Evolutionary conservation across 2,113 vertebrate genomes (phyloP), one percentile per base, ranked within the genome.

Genomic region (Dolichallabes microphthalmus): DNA sequence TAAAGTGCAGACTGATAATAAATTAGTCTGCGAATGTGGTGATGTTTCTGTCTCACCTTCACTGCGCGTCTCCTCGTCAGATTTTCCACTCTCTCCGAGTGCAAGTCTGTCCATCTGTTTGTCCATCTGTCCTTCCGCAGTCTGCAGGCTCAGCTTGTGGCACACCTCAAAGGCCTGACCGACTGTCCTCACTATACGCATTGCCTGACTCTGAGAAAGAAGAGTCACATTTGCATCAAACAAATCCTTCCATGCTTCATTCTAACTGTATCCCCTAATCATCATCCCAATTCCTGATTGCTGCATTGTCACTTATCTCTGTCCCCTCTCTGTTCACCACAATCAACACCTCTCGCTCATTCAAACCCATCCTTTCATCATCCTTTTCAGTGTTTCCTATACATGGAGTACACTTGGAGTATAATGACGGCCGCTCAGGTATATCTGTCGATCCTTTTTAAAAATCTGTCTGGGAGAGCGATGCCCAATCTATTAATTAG

Each of bases 111-210:
- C 86, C 45, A 94, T 93, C 91, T 77, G 76, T n/a, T 69, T 68
- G 69, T 89, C 86, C 50, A 94, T 93, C 91, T 79, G 77, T 86
- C 86, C 66, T 22, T 87, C 84, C 94, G 91, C 93, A 0, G 95
- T 95, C 0, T 96, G 96, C 90, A 97, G 93, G 86, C 96, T 97
- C 89, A 96, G 92, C 89, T 97, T 96, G 89, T 96, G 96, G 86
- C 95, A 96, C 71, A 96, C 95, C 89, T 97, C 96, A 13, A 98
- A 97, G 15, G 96, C 95, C 90, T 96, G 96, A 22, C 96, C 96
- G 32, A 95, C 92, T 0, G 96, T 96, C 69, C 95, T 94, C 86
- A 96, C 95, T 32, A 96, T 96, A 1, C 94, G 93, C 95, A 97
- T 95, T 19, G 94, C 95, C 91, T 96, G 96, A 66, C 94, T 96